Evolutionary conservation across 2,797 vertebrate genomes (phyloP), one percentile per base, ranked within the genome.

Genomic region (Dendrocincla tyrannina): DNA sequence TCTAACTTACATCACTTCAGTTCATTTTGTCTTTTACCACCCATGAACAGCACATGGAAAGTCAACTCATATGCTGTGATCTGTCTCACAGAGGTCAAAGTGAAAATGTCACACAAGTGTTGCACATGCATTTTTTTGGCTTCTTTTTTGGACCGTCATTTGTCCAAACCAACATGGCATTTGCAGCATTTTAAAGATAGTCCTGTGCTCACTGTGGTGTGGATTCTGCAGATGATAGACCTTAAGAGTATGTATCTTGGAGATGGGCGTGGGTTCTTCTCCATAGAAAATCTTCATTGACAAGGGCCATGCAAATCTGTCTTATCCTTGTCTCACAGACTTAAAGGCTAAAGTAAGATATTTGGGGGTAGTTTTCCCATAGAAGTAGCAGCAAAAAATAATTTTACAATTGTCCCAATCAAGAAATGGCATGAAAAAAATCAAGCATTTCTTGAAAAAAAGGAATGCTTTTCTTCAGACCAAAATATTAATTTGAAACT

Each of bases 401-500:
- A n/a, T 15, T 74, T 91, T 79, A 30, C 27, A 85, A 28, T 64
- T 74, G 30, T 80, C 56, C 70, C 6, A 32, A 80, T 44, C 13
- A 89, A 87, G 37, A 91, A 94, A 39, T 12, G 30, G 20, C 41
- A 66, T 16, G 62, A 94, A 67, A 28, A 49, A 93, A 59, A 86
- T 79, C 59, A 78, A 88, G 55, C 12, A 33, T 55, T 78, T 78
- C 16, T 74, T 84, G 63, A 73, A 47, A 84, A 41, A 87, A 89
- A 63, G 8, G 10, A 89, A 27, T 53, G 17, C 59, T 91, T 94
- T 94, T 87, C 59, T 85, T 87, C 67, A 85, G 59, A 89, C 46
- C 78, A 95, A 97, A 96, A 96, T 93, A 95, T 82, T 92, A 92
- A 91, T 96, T 94, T 95, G 84, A 94, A 95, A 89, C 70, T 95